A percentile compares a stretch with the other conserved stretches of the same genome.
Conservation (phyloP, 2,113 vertebrate genomes). For the Myiagra hebetior region DNA sequence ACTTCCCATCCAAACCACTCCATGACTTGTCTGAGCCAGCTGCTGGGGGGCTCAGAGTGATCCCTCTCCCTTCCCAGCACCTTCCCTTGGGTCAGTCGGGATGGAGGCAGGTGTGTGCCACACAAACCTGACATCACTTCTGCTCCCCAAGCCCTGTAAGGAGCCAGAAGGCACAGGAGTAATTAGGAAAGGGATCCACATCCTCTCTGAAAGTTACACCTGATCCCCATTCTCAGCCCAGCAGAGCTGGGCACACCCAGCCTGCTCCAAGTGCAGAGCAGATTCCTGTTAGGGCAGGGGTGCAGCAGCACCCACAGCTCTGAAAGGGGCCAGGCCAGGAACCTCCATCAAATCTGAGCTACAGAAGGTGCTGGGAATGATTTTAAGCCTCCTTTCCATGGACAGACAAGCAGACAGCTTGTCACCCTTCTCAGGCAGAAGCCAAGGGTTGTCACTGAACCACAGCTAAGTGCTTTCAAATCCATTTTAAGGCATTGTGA, state of each 20-base stretch:
- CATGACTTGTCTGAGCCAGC: background rate
- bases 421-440: background rate
- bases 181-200: background rate
- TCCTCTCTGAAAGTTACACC: background rate
- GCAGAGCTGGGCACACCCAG: background rate
- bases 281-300: background rate
- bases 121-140: background rate
- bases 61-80: background rate
- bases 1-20: background rate
- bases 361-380: background rate
- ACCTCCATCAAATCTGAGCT: background rate
- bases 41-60: background rate
- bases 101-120: background rate
- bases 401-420: background rate
- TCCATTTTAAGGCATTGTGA: rapidly evolving
- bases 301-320: background rate
- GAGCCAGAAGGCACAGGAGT: background rate
- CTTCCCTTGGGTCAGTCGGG: rapidly evolving
- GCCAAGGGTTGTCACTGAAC: background rate
- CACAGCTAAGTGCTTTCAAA: background rate
- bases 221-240: background rate
- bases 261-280: background rate
- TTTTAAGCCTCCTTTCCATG: background rate
- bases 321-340: background rate
- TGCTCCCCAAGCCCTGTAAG: rapidly evolving